Evolutionary conservation across 2,797 vertebrate genomes (phyloP).

Genomic region (Pantherophis vulpinus): DNA sequence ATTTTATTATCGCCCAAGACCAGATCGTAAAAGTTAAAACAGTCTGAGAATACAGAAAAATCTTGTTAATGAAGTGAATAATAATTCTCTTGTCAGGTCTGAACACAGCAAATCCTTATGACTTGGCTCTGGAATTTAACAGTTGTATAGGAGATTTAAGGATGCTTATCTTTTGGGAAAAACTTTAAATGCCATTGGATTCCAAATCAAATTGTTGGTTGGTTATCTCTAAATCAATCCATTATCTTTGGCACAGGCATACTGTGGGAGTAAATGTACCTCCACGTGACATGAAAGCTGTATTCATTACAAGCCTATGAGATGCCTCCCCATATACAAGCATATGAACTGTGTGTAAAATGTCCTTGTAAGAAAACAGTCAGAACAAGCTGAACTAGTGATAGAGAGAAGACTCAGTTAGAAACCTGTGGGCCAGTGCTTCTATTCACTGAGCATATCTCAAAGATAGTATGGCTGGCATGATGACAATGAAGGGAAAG

Average conservation of each 20-base stretch:
- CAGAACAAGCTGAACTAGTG: not conserved
- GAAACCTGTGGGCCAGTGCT: not conserved
- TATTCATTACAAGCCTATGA: not conserved
- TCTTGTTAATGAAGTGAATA: not conserved
- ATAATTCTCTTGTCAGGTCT: not conserved
- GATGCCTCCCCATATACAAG: not conserved
- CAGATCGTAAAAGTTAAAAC: not conserved
- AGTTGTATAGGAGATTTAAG: not conserved
- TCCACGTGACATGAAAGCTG: not conserved
- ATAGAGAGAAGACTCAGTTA: not conserved
- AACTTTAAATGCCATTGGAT: not conserved
- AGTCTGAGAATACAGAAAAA: not conserved
- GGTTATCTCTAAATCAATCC: not conserved
- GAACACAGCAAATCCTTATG: not conserved
- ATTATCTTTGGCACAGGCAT: not conserved
- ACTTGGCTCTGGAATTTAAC: not conserved
- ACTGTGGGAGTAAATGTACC: not conserved
- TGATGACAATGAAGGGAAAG: not conserved
- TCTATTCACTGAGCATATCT: not conserved
- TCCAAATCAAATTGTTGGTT: not conserved
- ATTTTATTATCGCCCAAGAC: not conserved
- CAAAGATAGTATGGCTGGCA: not conserved
- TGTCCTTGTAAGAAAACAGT: not conserved
- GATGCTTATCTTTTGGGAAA: not conserved
- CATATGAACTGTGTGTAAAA: not conserved